Percentiles rank a stretch among this genome's conserved stretches.
Evolutionary conservation across 2,797 vertebrate species (phyloP).

Genomic region (Percopsis omiscomaycus): DNA sequence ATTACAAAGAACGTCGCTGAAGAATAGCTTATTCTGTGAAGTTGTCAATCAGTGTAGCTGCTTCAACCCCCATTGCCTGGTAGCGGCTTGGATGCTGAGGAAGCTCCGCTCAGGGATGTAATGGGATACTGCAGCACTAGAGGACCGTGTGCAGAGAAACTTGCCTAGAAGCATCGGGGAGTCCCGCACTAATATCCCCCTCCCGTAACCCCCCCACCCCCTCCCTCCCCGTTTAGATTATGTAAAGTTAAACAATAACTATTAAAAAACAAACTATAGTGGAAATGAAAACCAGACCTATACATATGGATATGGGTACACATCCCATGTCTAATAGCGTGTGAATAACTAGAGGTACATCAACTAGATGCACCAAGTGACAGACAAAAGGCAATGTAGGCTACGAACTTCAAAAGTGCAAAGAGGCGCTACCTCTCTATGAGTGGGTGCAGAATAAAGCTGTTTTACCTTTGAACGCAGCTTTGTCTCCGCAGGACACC

Average conservation of each 20-base stretch:
- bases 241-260: constrained; percentile 1
- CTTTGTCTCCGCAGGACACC: constrained; percentile 48
- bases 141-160: constrained; percentile 79
- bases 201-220: constrained; percentile 35
- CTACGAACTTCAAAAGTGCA: constrained; percentile 55
- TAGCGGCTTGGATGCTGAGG: constrained; percentile 58
- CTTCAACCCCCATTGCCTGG: constrained; percentile 25
- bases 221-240: constrained; percentile 24
- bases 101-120: constrained; percentile 65
- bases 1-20: constrained; percentile 7
- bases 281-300: background rate
- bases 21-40: background rate
- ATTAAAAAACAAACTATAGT: constrained; percentile 8
- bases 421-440: constrained; percentile 10
- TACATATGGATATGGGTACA: background rate
- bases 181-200: constrained; percentile 70
- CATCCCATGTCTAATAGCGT: background rate
- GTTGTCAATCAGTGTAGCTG: constrained; percentile 7
- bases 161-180: constrained; percentile 76
- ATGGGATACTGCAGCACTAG: constrained; percentile 78
- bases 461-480: constrained; percentile 67
- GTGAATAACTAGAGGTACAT: background rate
- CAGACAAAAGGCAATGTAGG: constrained; percentile 12
- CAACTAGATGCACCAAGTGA: background rate
- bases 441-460: constrained; percentile 20